These are phyloP conservation scores for Alaudala cheleensis DNA, from an alignment of 2,113 vertebrate species.

Conservation along the genomic window DNA sequence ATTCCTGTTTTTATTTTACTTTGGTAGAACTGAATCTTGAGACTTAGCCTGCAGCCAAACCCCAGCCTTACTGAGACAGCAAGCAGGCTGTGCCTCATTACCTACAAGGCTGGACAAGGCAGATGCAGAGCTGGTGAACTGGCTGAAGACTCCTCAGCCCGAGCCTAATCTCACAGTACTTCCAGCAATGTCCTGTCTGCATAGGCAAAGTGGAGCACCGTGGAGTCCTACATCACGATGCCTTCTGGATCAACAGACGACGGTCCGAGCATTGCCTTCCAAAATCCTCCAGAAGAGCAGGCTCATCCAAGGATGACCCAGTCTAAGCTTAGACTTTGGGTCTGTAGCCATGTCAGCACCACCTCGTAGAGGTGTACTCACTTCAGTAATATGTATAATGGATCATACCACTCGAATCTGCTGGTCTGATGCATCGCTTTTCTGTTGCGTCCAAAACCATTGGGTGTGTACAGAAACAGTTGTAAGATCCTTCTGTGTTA, in stretches of 20 bases:
- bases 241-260: conserved; percentile 2
- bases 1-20: neutral
- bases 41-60: neutral
- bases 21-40: neutral
- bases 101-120: neutral
- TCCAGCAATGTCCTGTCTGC: neutral
- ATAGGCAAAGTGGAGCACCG: neutral
- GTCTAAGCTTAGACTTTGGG: neutral
- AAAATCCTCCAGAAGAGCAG: conserved; percentile 10
- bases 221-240: neutral
- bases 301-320: neutral
- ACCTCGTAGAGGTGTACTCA: neutral
- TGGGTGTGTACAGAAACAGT: conserved; percentile 90
- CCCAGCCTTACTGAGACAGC: neutral
- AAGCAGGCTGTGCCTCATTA: neutral
- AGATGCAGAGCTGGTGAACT: neutral
- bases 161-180: neutral
- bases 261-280: neutral
- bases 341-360: conserved; percentile 8
- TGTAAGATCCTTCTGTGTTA: conserved; percentile 91
- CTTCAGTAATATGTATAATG: conserved; percentile 35
- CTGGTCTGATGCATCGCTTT: conserved; percentile 78
- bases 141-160: neutral
- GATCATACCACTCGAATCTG: conserved; percentile 80
- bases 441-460: conserved; percentile 81